A percentile compares a stretch with the other conserved stretches of the same genome.
These are phyloP conservation scores for Zosterops pallidus DNA, from an alignment of 2,113 vertebrate species.

Conservation along the genomic window DNA sequence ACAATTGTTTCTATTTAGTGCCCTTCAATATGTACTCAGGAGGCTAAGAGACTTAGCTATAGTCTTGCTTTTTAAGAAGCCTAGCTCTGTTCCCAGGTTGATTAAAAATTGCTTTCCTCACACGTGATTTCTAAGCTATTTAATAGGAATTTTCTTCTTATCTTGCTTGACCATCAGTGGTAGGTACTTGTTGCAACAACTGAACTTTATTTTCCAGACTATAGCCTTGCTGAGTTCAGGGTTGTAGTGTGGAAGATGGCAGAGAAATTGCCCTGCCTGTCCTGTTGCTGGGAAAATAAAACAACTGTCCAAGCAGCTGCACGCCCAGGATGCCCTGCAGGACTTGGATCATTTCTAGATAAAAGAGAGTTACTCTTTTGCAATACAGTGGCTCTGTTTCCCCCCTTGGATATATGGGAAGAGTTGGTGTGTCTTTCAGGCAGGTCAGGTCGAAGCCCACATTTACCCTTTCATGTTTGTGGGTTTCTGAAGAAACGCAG, in stretches of 20 bases:
- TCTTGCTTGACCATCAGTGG: neutral
- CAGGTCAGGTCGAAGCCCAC: neutral
- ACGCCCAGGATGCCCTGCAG: neutral
- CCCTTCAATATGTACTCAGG: neutral
- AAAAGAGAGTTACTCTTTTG: neutral
- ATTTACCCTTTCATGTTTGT: rapidly evolving
- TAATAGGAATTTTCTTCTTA: neutral
- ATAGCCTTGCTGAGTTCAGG: neutral
- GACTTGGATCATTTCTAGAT: neutral
- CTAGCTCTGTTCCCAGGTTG: neutral
- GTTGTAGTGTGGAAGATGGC: neutral
- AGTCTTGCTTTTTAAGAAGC: neutral
- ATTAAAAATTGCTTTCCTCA: neutral
- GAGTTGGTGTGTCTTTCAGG: rapidly evolving
- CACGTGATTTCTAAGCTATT: neutral
- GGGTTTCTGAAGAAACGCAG: neutral
- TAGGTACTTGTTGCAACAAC: neutral
- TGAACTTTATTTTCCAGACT: neutral
- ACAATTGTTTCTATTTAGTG: neutral
- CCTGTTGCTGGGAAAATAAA: neutral
- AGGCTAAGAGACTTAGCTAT: neutral
- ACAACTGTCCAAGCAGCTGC: neutral
- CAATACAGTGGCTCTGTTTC: neutral
- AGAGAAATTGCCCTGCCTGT: neutral
- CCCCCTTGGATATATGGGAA: rapidly evolving